phyloP scores from a whole-genome alignment of 2,888 invertebrate genomes.

The Lepetodrilus schrolli region DNA sequence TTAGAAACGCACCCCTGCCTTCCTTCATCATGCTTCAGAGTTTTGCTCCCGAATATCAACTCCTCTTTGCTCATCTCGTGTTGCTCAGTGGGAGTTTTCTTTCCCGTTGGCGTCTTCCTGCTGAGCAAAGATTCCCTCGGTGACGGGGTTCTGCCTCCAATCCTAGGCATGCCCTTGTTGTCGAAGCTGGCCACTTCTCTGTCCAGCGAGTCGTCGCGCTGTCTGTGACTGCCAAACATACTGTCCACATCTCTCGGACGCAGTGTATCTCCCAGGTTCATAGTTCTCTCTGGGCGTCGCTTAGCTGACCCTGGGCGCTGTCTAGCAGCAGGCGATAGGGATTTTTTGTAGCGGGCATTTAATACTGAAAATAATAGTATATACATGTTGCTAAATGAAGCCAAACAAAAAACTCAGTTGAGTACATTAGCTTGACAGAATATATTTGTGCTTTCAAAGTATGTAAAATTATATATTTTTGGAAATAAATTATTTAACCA shows the following conservation, averaged over 20 bases:
- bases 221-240: constrained; percentile 28
- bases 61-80: constrained; percentile 54
- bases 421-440: no score
- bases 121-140: constrained; percentile 32
- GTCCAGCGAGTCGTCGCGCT: constrained; percentile 26
- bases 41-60: constrained; percentile 61
- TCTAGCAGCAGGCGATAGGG: constrained; percentile 45
- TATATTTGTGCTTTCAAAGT: no score
- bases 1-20: no score
- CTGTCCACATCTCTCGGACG: constrained; percentile 27
- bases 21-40: no score
- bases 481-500: no score
- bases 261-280: background rate
- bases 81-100: constrained; percentile 30
- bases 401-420: no score
- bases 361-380: no score
- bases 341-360: no score
- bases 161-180: background rate
- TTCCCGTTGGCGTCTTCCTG: constrained; percentile 32
- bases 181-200: constrained; percentile 25
- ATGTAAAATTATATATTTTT: no score
- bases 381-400: no score
- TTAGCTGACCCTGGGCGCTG: constrained; percentile 55
- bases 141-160: constrained; percentile 31
- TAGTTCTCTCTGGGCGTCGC: constrained; percentile 33